phyloP scores from a whole-genome alignment of 2,113 vertebrate species.

The Sturnus vulgaris region DNA sequence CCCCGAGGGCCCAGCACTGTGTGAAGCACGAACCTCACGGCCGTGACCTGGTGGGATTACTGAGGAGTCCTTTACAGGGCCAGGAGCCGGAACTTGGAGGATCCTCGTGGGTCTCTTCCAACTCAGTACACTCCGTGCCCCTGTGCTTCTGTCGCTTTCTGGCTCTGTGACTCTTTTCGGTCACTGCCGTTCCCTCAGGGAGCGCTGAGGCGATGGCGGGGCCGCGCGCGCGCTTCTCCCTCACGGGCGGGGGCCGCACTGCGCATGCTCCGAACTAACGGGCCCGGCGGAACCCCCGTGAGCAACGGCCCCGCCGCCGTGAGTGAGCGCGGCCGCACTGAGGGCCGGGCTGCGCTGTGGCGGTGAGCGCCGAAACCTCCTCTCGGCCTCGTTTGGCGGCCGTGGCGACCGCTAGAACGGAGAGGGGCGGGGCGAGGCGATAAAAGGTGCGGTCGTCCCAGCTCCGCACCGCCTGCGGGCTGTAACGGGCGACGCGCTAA shows the following conservation, averaged over 20 bases:
- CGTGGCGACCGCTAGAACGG: background rate
- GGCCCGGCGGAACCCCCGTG: background rate
- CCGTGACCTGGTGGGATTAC: rapidly evolving
- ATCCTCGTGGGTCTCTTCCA: background rate
- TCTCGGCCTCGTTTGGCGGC: background rate
- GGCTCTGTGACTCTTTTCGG: too few species aligned
- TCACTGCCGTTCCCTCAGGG: rapidly evolving
- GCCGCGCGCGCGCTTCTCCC: background rate
- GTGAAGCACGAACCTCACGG: background rate
- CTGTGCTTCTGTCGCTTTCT: background rate
- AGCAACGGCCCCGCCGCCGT: background rate
- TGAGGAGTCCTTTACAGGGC: background rate
- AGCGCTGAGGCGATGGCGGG: rapidly evolving
- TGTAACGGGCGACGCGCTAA: too few species aligned
- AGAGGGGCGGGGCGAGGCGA: background rate
- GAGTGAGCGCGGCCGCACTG: background rate
- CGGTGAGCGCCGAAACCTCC: background rate
- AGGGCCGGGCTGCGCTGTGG: background rate
- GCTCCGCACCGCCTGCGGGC: background rate
- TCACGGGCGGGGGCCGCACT: background rate
- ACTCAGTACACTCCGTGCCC: background rate
- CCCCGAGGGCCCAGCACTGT: background rate
- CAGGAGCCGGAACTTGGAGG: too few species aligned
- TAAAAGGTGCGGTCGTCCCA: background rate
- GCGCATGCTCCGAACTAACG: background rate